Conservation (phyloP, 1,140 invertebrate genomes). For the Hetaerina americana region DNA sequence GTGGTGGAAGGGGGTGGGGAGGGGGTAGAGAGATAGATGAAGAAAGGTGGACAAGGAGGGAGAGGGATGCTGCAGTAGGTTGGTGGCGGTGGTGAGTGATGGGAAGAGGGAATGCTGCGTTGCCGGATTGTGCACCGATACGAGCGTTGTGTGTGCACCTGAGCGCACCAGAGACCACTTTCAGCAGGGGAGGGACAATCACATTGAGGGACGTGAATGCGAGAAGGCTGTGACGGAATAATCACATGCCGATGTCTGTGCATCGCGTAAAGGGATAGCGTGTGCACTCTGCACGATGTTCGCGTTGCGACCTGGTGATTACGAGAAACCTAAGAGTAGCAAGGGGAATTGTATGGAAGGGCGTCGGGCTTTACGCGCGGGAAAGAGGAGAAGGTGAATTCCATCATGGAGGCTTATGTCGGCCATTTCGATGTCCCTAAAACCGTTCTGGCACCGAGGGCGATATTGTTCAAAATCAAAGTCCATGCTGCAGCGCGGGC, state of each 20-base stretch:
- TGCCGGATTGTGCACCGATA: neutral
- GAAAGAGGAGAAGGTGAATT: no score
- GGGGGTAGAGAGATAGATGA: slow-evolving; percentile 9
- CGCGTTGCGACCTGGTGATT: neutral
- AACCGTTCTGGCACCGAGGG: no score
- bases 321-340: neutral
- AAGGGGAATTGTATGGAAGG: no score
- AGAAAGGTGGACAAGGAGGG: slow-evolving; percentile 1
- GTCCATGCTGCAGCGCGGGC: no score
- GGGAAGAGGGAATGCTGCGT: neutral
- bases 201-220: neutral
- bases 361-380: no score
- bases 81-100: neutral
- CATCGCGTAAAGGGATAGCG: neutral
- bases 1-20: slow-evolving; percentile 11
- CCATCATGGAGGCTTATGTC: neutral
- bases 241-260: neutral
- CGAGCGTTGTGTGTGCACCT: neutral
- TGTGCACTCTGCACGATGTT: neutral
- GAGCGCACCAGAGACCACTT: neutral
- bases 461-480: no score
- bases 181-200: neutral
- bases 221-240: neutral
- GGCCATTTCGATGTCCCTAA: no score
- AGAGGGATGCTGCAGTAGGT: neutral